phyloP scores from a whole-genome alignment of 2,888 invertebrate species.

The Drepanosiphum platanoidis region DNA sequence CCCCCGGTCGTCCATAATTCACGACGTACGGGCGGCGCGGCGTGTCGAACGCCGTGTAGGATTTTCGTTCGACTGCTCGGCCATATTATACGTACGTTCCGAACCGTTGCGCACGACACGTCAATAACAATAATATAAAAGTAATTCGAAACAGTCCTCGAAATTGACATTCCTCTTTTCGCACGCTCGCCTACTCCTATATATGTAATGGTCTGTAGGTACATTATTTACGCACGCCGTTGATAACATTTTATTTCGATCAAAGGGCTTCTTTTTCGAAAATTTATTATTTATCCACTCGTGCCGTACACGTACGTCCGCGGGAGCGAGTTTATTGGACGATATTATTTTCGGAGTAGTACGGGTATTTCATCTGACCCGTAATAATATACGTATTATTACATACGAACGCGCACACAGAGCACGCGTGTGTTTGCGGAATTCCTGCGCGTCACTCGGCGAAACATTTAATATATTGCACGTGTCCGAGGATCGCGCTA shows the following conservation, averaged over 20 bases:
- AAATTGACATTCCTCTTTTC: background rate
- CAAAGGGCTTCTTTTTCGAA: background rate
- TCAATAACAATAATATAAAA: background rate
- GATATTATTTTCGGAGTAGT: background rate
- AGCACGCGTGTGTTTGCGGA: background rate
- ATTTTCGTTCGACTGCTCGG: background rate
- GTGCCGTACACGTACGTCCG: background rate
- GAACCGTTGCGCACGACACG: background rate
- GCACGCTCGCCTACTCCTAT: background rate
- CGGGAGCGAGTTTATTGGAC: conserved; percentile 15
- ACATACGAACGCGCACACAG: background rate
- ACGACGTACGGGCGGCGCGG: too few species aligned
- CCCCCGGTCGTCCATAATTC: too few species aligned
- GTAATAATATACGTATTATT: background rate
- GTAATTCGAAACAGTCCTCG: background rate
- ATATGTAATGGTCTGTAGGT: background rate
- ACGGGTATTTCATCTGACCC: conserved; percentile 3
- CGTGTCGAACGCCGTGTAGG: background rate
- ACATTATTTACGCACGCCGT: background rate
- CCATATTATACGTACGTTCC: background rate
- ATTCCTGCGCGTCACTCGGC: background rate
- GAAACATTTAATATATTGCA: too few species aligned
- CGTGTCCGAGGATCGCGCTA: too few species aligned
- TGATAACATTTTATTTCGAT: background rate
- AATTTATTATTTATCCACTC: conserved; percentile 3